Evolutionary conservation across 2,113 vertebrate genomes (phyloP).

Genomic region (Anguilla japonica): DNA sequence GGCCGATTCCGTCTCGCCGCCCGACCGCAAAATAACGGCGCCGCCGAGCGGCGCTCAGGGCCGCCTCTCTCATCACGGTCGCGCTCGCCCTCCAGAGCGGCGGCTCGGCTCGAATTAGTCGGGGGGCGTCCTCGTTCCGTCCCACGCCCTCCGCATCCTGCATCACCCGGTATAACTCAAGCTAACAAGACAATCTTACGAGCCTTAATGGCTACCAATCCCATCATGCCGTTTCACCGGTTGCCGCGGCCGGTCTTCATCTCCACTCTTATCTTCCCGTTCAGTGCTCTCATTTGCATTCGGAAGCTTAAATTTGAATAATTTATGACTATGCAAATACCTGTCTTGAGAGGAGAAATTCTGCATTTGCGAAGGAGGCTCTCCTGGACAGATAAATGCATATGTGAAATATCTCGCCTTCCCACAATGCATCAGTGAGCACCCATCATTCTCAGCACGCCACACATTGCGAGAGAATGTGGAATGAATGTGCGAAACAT

Average conservation of each 20-base stretch:
- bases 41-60: too few relatives aligned
- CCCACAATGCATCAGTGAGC: slow-evolving; percentile 20
- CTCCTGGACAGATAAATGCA: slow-evolving; percentile 25
- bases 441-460: background rate
- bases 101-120: slow-evolving; percentile 7
- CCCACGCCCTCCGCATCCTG: slow-evolving; percentile 14
- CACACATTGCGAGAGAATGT: background rate
- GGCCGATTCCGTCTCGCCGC: background rate
- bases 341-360: slow-evolving; percentile 26
- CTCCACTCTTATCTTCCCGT: slow-evolving; percentile 28
- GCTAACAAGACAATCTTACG: slow-evolving; percentile 31
- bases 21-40: background rate
- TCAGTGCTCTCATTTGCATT: slow-evolving; percentile 31
- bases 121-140: background rate
- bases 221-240: slow-evolving; percentile 9
- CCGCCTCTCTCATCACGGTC: background rate
- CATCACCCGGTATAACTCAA: slow-evolving; percentile 17
- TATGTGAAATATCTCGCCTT: slow-evolving; percentile 19
- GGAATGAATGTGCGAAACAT: background rate
- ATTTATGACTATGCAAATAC: slow-evolving; percentile 38
- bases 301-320: slow-evolving; percentile 31
- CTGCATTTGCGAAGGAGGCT: background rate
- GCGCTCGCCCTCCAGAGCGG: background rate
- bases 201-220: slow-evolving; percentile 13
- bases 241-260: background rate